Conservation (phyloP, 2,888 invertebrate genomes). For the Cyrtodaria siliqua region DNA sequence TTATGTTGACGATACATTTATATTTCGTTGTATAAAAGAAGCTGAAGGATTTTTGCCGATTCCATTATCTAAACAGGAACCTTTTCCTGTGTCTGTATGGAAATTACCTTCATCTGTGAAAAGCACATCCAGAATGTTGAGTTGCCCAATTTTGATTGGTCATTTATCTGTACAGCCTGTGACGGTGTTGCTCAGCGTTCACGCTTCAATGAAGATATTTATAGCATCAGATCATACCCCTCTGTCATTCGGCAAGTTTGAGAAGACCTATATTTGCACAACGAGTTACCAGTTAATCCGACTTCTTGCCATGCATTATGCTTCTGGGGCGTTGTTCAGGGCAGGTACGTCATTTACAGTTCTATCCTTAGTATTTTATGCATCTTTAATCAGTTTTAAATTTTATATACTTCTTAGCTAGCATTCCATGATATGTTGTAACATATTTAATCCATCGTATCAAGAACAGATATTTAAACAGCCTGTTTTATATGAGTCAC, state of each 20-base stretch:
- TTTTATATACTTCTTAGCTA: too few relatives aligned
- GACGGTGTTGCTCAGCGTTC: conserved; percentile 93
- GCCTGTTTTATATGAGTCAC: too few relatives aligned
- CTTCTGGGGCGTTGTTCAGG: conserved; percentile 95
- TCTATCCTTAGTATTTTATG: too few relatives aligned
- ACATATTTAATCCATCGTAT: too few relatives aligned
- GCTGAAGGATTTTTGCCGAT: conserved; percentile 81
- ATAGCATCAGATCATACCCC: conserved; percentile 97
- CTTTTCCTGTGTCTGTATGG: conserved; percentile 40
- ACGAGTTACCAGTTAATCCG: conserved; percentile 93
- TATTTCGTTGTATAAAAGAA: conserved; percentile 84
- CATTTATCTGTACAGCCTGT: conserved; percentile 91
- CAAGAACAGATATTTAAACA: too few relatives aligned
- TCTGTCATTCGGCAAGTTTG: conserved; percentile 92
- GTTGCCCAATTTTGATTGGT: conserved; percentile 86
- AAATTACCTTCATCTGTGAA: conserved; percentile 65
- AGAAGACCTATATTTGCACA: conserved; percentile 91
- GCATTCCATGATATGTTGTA: too few relatives aligned
- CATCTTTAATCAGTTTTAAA: too few relatives aligned
- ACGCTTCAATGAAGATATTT: conserved; percentile 93
- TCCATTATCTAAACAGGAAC: conserved; percentile 57
- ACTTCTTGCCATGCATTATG: conserved; percentile 94
- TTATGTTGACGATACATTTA: conserved; percentile 86
- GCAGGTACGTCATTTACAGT: conserved; percentile 90
- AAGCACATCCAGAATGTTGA: conserved; percentile 54